A percentile compares a stretch with the other conserved stretches of the same genome.
Conservation (phyloP, 2,797 vertebrate species). For the Gallinago nigripennis region DNA sequence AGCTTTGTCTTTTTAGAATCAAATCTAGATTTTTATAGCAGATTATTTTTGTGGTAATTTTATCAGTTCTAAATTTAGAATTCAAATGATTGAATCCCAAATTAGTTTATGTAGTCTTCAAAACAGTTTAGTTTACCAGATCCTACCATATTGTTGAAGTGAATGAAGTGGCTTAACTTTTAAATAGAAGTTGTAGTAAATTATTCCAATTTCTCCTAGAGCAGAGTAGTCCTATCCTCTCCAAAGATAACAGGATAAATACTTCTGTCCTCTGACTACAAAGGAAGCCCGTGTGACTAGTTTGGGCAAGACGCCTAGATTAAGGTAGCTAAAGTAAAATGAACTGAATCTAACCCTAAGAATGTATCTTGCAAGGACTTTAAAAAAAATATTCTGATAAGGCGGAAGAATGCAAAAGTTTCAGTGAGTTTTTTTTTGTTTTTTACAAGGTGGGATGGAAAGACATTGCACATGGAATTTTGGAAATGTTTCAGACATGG, state of each 20-base stretch:
- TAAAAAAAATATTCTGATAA: not conserved
- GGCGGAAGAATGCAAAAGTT: not conserved
- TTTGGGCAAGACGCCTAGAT: not conserved
- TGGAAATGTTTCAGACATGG: constrained; percentile 51
- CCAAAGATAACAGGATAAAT: not conserved
- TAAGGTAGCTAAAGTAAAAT: not conserved
- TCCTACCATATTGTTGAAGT: not conserved
- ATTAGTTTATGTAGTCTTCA: not conserved
- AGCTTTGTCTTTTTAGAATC: not conserved
- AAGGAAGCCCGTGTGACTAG: not conserved
- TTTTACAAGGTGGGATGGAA: not conserved
- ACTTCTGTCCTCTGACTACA: not conserved
- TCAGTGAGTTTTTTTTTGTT: not conserved
- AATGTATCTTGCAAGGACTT: not conserved
- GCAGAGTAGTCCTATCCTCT: not conserved
- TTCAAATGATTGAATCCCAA: not conserved
- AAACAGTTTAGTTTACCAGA: not conserved
- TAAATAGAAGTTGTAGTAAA: not conserved
- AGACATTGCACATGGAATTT: constrained; percentile 30
- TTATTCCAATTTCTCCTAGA: not conserved
- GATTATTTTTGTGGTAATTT: not conserved
- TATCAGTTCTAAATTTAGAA: not conserved
- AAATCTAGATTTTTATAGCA: not conserved
- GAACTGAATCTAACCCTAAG: not conserved
- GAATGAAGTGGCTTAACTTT: not conserved